Conservation (phyloP, 2,888 invertebrate genomes). For the Hydriomena furcata region DNA sequence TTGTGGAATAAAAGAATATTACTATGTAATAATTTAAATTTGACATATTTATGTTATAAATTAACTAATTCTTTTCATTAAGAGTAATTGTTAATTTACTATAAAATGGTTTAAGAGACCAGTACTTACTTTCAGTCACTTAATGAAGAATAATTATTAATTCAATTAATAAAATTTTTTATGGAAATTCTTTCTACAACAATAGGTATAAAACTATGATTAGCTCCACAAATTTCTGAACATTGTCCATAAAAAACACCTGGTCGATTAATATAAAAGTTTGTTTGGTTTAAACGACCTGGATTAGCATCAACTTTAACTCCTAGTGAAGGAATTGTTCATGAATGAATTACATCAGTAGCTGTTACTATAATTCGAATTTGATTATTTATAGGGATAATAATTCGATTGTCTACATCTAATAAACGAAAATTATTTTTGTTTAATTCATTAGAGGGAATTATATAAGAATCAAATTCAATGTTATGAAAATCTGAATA, state of each 20-base stretch:
- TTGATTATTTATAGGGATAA: conserved; percentile 84
- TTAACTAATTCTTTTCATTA: conserved; percentile 85
- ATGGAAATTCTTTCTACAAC: conserved; percentile 83
- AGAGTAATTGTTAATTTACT: conserved; percentile 85
- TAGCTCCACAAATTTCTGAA: conserved; percentile 92
- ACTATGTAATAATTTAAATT: conserved; percentile 84
- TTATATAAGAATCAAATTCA: conserved; percentile 86
- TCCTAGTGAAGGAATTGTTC: conserved; percentile 85
- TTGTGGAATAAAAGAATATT: conserved; percentile 88
- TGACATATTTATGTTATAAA: conserved; percentile 84
- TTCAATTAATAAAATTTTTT: conserved; percentile 84
- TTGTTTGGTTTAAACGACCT: conserved; percentile 86
- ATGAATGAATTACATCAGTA: conserved; percentile 86
- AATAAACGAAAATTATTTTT: conserved; percentile 80
- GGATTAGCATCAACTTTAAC: conserved; percentile 87
- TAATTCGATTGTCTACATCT: conserved; percentile 86
- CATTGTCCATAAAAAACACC: conserved; percentile 90
- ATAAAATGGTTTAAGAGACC: conserved; percentile 88
- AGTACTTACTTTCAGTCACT: conserved; percentile 88
- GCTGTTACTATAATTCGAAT: conserved; percentile 86
- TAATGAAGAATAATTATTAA: conserved; percentile 81
- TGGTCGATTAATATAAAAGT: conserved; percentile 84
- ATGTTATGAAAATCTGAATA: conserved; percentile 84
- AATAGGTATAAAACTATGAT: conserved; percentile 92
- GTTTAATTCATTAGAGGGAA: conserved; percentile 60